Evolutionary conservation across 2,888 invertebrate genomes (phyloP).

Genomic region (Caenorhabditis imperialis): DNA sequence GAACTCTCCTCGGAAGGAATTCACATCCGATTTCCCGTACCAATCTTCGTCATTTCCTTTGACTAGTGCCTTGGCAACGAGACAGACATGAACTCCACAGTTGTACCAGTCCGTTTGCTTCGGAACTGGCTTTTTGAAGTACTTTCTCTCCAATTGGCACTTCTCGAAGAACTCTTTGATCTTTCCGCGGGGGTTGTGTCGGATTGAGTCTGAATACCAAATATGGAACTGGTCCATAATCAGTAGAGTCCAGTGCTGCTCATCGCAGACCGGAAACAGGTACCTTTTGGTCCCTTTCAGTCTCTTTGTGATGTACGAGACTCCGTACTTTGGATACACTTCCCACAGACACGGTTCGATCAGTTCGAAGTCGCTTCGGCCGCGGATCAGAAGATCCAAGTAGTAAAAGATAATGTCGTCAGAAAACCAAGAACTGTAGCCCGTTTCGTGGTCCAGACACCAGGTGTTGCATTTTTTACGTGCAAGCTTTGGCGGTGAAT

Average conservation of each 20-base stretch:
- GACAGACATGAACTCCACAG: conserved; percentile 14
- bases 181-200: neutral
- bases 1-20: neutral
- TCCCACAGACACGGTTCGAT: neutral
- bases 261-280: conserved; percentile 6
- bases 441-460: conserved; percentile 2
- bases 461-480: conserved; percentile 1
- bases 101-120: neutral
- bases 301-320: neutral
- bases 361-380: neutral
- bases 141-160: neutral
- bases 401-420: neutral
- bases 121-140: too few relatives aligned
- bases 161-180: neutral
- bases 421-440: neutral
- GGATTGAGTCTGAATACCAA: neutral
- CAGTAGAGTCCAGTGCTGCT: conserved; percentile 7
- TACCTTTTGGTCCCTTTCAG: neutral
- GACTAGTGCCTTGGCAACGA: neutral
- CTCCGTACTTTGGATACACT: neutral
- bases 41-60: too few relatives aligned
- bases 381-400: neutral
- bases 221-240: neutral
- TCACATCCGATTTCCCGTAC: neutral
- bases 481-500: too few relatives aligned